These are phyloP conservation scores for Rissa tridactyla DNA, from an alignment of 2,113 vertebrate genomes.

Conservation along the genomic window DNA sequence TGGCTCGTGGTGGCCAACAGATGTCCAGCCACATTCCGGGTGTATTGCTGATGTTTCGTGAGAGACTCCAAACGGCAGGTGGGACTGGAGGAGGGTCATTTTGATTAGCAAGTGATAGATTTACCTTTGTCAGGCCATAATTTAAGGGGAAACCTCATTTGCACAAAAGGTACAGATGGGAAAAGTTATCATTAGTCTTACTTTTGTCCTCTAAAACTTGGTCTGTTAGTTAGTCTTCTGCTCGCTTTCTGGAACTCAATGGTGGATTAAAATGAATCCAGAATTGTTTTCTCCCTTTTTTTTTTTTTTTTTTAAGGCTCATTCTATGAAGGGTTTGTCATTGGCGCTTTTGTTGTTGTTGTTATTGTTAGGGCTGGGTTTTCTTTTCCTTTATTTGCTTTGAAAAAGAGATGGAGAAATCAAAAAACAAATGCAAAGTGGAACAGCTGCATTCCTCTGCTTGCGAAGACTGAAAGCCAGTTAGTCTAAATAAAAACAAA, in stretches of 20 bases:
- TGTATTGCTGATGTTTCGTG: neutral
- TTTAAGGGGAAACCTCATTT: neutral
- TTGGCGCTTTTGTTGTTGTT: neutral
- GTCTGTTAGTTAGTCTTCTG: neutral
- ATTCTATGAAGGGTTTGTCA: constrained; percentile 15
- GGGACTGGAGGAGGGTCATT: neutral
- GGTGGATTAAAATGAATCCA: neutral
- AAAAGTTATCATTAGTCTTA: neutral
- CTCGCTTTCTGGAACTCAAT: neutral
- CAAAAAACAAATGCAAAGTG: constrained; percentile 6
- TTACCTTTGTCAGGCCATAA: neutral
- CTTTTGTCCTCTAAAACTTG: neutral
- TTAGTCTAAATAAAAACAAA: constrained; percentile 51
- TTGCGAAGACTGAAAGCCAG: constrained; percentile 1
- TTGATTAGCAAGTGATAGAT: neutral
- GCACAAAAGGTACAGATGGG: neutral
- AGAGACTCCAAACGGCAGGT: neutral
- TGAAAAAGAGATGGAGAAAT: constrained; percentile 49
- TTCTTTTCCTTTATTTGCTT: constrained; percentile 3
- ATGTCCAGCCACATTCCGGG: neutral
- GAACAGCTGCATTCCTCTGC: constrained; percentile 9
- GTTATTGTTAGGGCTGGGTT: neutral
- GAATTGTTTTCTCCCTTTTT: neutral
- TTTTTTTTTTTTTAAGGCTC: neutral
- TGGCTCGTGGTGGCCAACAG: rapidly evolving